phyloP scores from a whole-genome alignment of 2,797 vertebrate genomes.

The Ctenosaura bakeri region DNA sequence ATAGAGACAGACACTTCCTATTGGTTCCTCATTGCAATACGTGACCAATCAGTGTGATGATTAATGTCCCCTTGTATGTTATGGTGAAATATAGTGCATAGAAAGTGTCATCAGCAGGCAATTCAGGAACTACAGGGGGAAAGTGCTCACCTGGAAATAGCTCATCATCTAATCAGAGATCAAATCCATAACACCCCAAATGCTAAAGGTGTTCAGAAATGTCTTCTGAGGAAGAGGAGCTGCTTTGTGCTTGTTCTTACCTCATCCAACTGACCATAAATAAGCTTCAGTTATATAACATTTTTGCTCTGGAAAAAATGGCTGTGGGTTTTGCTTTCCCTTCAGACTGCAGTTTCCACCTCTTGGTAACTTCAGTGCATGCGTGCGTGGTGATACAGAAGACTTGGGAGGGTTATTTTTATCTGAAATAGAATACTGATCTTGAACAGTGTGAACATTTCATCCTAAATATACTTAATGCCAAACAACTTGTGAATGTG shows the following conservation, averaged over 20 bases:
- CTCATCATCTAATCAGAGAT: neutral
- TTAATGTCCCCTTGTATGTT: neutral
- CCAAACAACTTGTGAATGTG: slow-evolving; percentile 26
- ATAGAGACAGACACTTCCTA: neutral
- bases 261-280: slow-evolving; percentile 12
- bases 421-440: neutral
- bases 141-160: neutral
- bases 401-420: slow-evolving; percentile 31
- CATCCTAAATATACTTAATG: slow-evolving; percentile 30
- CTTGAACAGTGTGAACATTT: neutral
- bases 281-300: neutral
- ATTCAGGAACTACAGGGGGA: neutral
- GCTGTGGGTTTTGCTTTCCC: accelerated
- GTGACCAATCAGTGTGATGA: slow-evolving; percentile 29
- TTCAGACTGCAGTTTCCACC: neutral
- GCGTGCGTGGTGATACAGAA: slow-evolving; percentile 15
- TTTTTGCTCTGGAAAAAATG: slow-evolving; percentile 27
- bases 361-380: slow-evolving; percentile 1
- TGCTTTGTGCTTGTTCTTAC: neutral
- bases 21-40: neutral
- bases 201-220: neutral
- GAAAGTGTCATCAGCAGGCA: neutral
- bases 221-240: neutral
- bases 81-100: neutral
- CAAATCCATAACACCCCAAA: accelerated